phyloP scores from a whole-genome alignment of 1,140 invertebrate species.

The Gonioctena quinquepunctata region DNA sequence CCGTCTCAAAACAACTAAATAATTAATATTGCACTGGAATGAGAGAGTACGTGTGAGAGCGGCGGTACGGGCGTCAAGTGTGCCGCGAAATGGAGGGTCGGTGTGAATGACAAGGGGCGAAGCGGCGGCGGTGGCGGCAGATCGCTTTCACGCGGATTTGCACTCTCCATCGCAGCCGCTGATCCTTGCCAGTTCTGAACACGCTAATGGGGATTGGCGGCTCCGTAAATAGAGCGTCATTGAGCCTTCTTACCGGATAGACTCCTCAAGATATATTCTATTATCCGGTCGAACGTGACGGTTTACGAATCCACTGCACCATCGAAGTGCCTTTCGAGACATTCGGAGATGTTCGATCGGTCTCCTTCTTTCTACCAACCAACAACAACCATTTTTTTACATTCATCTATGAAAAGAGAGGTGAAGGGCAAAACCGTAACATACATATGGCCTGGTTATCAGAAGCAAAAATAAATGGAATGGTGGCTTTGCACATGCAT shows the following conservation, averaged over 20 bases:
- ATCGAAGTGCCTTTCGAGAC: neutral
- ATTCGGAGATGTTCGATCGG: neutral
- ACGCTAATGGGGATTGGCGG: constrained; percentile 55
- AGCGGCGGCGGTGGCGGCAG: constrained; percentile 33
- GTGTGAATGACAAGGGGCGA: constrained; percentile 1
- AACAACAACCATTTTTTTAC: no score
- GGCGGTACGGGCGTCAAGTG: constrained; percentile 39
- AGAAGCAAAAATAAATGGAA: no score
- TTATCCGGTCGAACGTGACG: neutral
- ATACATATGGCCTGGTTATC: no score
- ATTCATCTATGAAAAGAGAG: no score
- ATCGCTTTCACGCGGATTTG: constrained; percentile 50
- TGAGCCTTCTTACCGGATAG: constrained; percentile 38
- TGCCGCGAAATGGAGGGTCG: constrained; percentile 5
- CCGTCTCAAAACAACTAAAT: constrained; percentile 7
- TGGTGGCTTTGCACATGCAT: no score
- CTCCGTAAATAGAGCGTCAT: constrained; percentile 55
- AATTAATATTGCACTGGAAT: neutral
- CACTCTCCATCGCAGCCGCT: constrained; percentile 41
- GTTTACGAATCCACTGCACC: neutral
- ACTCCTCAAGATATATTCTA: neutral
- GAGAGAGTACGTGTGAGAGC: constrained; percentile 22
- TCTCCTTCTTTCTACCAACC: no score
- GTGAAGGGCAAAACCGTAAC: no score
- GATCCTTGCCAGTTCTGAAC: constrained; percentile 29